Conservation (phyloP, 2,888 invertebrate species). For the Agrochola macilenta region DNA sequence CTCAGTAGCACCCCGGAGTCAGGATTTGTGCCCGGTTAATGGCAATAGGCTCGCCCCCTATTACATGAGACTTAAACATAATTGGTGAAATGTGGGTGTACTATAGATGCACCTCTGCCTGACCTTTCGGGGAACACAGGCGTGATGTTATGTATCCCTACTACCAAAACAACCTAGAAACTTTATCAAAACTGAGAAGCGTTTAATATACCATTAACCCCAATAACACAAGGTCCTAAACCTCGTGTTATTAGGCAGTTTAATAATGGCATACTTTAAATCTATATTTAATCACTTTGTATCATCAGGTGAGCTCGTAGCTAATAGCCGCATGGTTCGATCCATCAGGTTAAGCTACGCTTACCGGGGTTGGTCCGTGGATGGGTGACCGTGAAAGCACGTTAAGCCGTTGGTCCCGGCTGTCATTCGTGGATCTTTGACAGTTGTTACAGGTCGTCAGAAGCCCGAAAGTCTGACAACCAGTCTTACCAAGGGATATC, state of each 20-base stretch:
- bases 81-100: background rate
- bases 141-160: background rate
- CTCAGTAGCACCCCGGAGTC: background rate
- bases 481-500: too few relatives aligned
- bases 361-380: too few relatives aligned
- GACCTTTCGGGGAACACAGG: background rate
- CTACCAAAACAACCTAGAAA: constrained; percentile 7
- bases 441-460: too few relatives aligned
- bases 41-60: background rate
- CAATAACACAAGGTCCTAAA: constrained; percentile 10
- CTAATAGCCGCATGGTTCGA: too few relatives aligned
- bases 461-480: too few relatives aligned
- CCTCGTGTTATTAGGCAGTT: constrained; percentile 3
- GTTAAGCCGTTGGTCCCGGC: too few relatives aligned
- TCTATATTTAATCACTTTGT: constrained; percentile 35
- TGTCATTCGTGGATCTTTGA: too few relatives aligned
- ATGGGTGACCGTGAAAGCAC: too few relatives aligned
- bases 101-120: background rate
- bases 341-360: too few relatives aligned
- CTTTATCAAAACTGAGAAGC: constrained; percentile 32
- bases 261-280: constrained; percentile 38
- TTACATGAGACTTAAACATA: background rate
- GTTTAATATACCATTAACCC: constrained; percentile 53
- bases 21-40: background rate
- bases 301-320: too few relatives aligned